These are phyloP conservation scores for Drosophila differens DNA, from an alignment of 2,888 invertebrate species.

Conservation along the genomic window DNA sequence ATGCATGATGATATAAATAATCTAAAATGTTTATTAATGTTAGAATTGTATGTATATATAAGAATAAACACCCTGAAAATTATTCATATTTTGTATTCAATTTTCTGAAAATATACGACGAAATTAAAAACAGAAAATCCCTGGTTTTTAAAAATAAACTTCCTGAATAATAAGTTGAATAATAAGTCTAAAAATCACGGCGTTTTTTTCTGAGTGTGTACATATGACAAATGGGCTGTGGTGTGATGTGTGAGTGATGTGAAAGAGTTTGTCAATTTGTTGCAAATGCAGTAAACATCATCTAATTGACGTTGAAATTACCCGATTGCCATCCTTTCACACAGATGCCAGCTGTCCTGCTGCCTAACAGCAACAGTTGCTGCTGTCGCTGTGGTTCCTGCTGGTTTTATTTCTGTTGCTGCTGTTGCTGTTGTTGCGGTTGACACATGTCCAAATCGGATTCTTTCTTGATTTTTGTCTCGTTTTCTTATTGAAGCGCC, in stretches of 20 bases:
- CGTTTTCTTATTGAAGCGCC: conserved; percentile 37
- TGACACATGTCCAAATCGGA: conserved; percentile 72
- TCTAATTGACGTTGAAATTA: conserved; percentile 79
- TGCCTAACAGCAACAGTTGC: conserved; percentile 27
- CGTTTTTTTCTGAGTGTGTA: background rate
- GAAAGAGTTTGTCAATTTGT: conserved; percentile 75
- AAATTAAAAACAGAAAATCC: too few relatives aligned
- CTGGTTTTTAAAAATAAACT: background rate
- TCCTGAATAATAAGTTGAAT: background rate
- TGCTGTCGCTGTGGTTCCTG: background rate
- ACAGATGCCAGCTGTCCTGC: background rate
- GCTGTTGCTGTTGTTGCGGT: conserved; percentile 41
- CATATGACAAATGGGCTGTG: conserved; percentile 34
- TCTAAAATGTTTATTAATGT: too few relatives aligned
- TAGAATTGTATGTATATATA: too few relatives aligned
- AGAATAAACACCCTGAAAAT: too few relatives aligned
- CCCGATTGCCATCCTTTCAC: conserved; percentile 29
- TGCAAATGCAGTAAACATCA: conserved; percentile 79
- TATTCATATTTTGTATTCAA: too few relatives aligned
- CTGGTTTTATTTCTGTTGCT: background rate
- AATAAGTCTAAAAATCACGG: background rate
- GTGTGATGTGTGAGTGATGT: background rate
- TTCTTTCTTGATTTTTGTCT: conserved; percentile 48
- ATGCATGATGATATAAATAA: too few relatives aligned
- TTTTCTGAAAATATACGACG: too few relatives aligned